A percentile compares a stretch with the other conserved stretches of the same genome.
Evolutionary conservation across 2,888 invertebrate genomes (phyloP).

Genomic region (Fissipunctia ypsillon): DNA sequence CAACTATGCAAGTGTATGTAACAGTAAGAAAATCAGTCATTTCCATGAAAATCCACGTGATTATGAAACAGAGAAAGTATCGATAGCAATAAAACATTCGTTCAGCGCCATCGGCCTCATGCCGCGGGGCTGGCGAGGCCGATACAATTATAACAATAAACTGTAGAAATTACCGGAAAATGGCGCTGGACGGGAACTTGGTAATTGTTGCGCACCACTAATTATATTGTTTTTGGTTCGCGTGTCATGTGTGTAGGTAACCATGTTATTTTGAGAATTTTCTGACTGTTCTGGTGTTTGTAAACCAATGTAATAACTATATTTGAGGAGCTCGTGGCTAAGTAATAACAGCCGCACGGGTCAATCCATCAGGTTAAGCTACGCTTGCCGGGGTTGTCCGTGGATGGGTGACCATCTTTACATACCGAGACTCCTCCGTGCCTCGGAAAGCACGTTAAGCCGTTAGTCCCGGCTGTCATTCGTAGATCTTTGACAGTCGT

Average conservation of each 20-base stretch:
- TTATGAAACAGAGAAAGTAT: constrained; percentile 46
- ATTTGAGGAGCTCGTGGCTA: no score
- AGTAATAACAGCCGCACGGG: no score
- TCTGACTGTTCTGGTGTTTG: background rate
- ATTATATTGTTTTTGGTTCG: constrained; percentile 27
- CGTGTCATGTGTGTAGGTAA: constrained; percentile 26
- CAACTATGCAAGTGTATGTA: background rate
- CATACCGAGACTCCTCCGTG: no score
- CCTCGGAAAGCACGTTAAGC: no score
- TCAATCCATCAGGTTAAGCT: no score
- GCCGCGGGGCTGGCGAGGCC: constrained; percentile 54
- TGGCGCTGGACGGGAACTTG: constrained; percentile 34
- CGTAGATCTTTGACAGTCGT: no score
- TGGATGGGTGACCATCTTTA: no score
- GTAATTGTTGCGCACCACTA: constrained; percentile 21
- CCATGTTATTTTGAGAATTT: constrained; percentile 8
- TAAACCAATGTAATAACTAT: background rate
- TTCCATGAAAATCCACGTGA: constrained; percentile 19
- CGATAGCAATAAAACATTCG: constrained; percentile 20
- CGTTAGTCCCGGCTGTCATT: no score
- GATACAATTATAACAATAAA: constrained; percentile 50
- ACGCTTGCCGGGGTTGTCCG: no score
- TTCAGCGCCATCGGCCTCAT: constrained; percentile 39
- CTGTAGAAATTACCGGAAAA: constrained; percentile 58
- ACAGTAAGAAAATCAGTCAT: background rate